Evolutionary conservation across 2,888 invertebrate genomes (phyloP), one percentile per base, ranked within the genome.

Genomic region (Choreutis nemorana): DNA sequence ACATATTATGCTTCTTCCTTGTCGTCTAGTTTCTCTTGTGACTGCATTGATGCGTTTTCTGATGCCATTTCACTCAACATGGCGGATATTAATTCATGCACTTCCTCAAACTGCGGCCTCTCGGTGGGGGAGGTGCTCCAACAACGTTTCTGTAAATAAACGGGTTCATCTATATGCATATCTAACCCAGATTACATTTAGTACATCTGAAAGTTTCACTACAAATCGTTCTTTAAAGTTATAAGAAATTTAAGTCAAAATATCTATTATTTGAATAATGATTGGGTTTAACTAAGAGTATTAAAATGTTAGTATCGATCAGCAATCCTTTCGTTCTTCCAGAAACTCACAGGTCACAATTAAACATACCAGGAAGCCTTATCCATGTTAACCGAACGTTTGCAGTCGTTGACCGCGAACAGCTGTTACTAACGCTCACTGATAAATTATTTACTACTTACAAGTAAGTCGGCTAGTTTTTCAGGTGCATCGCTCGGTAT

Each of bases 71-170:
- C 60, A 26, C 65, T 48, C 4, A 75, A 40, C 2, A 73, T 46
- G 3, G 42, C 28, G n/a, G 46, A 44, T 22, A 71, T 46, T 21
- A 72, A 65, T 3, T 72, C 71, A 27, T 53, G 64, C 1, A 88
- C 68, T 16, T 85, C 81, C 1, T 84, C 70, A 55, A 89, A 89
- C 5, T 85, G 83, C 0, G 89, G 89, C 35, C 89, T 70, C 29
- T 85, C 86, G 3, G 86, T 57, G 0, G 87, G 88, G n/a, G 86
- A 85, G 9, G 70, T 63, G 33, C 83, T 82, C 87, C 87, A 87
- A 41, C 89, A 88, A 4, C 78, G 77, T 48, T 73, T 75, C 77
- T 87, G 72, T 5, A 49, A 45, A 37, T 16, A 33, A 16, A 23
- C 6, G 10, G 21, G 18, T 13, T 30, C 12, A 5, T 8, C 10